These are phyloP conservation scores for Andricus curvator DNA, from an alignment of 2,888 invertebrate species.

Conservation along the genomic window DNA sequence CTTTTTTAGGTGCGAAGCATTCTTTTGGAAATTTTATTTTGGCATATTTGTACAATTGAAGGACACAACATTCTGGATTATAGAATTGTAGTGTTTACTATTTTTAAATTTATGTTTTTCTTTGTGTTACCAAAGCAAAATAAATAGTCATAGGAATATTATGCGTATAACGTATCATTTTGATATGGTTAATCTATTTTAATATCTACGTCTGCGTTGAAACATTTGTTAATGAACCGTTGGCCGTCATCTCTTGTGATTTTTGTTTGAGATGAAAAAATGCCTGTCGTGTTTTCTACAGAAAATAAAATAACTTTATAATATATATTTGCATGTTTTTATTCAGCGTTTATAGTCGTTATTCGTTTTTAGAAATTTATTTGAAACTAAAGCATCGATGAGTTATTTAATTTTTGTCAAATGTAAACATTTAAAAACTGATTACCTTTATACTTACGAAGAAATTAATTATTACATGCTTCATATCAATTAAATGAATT, in stretches of 20 bases:
- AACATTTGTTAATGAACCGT: slow-evolving; percentile 6
- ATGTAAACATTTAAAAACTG: no score
- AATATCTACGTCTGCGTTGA: slow-evolving; percentile 1
- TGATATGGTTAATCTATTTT: not conserved
- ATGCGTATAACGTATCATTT: not conserved
- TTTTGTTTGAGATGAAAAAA: not conserved
- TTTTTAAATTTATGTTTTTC: not conserved
- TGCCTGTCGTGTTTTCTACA: not conserved
- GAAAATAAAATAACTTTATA: not conserved
- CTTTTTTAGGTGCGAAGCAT: not conserved
- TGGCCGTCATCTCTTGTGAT: not conserved
- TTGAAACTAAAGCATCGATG: no score
- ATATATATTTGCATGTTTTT: not conserved
- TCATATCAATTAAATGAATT: no score
- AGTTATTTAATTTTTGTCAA: no score
- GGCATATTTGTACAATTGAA: not conserved
- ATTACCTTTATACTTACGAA: no score
- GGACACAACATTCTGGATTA: not conserved
- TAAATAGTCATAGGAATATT: not conserved
- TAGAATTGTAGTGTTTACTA: not conserved
- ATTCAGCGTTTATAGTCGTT: no score
- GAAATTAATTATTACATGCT: no score
- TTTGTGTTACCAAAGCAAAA: not conserved
- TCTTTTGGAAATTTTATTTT: not conserved
- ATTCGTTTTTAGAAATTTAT: no score